Evolutionary conservation across 2,888 invertebrate species (phyloP).

Genomic region (Lamellibrachia columna): DNA sequence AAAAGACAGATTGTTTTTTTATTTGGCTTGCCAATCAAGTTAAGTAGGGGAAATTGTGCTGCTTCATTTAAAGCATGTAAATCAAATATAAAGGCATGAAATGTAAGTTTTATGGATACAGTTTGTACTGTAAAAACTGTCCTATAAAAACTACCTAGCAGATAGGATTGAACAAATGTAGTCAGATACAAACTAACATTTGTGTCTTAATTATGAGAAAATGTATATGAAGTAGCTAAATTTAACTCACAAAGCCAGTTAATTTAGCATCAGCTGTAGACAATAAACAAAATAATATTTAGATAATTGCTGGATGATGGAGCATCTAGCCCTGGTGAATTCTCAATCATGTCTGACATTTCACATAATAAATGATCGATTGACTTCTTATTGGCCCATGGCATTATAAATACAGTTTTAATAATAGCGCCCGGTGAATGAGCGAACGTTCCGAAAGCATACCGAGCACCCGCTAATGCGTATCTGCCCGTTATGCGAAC

Average conservation of each 20-base stretch:
- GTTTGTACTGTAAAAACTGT: not conserved
- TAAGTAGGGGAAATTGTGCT: not conserved
- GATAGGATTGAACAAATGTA: not conserved
- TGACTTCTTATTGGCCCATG: not conserved
- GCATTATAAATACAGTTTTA: not conserved
- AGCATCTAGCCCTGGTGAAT: not conserved
- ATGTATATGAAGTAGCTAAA: not conserved
- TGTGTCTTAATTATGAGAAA: not conserved
- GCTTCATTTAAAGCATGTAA: not conserved
- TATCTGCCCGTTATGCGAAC: not conserved
- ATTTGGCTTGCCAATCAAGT: not conserved
- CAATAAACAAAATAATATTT: not conserved
- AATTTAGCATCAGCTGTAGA: not conserved
- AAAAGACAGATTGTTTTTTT: too few species aligned
- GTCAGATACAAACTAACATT: not conserved
- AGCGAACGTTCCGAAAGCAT: not conserved
- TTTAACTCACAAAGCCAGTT: not conserved
- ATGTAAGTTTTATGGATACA: not conserved
- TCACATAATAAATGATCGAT: not conserved
- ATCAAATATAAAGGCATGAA: not conserved
- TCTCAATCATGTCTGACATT: not conserved
- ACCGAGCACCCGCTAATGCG: not conserved
- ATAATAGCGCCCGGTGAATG: not conserved
- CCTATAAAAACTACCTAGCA: not conserved
- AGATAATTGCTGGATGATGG: not conserved